phyloP scores from a whole-genome alignment of 2,797 vertebrate species.

The Sciaenops ocellatus region DNA sequence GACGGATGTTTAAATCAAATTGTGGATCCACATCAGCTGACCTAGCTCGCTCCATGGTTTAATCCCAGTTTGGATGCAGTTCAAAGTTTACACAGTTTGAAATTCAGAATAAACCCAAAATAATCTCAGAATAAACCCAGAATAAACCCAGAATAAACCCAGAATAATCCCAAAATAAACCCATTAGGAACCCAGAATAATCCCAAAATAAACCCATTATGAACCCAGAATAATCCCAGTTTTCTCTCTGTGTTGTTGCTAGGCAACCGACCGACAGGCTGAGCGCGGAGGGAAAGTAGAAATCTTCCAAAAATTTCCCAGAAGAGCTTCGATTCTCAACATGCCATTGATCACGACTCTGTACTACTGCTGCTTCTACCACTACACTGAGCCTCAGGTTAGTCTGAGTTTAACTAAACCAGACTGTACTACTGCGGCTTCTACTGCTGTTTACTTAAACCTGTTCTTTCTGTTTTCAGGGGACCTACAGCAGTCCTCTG shows the following conservation, averaged over 20 bases:
- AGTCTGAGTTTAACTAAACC: not conserved
- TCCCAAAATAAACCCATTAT: too few species aligned
- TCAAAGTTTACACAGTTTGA: too few species aligned
- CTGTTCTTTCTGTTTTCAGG: conserved; percentile 73
- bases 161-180: too few species aligned
- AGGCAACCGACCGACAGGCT: conserved; percentile 90
- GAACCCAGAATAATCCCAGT: not conserved
- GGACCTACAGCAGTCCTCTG: conserved; percentile 92
- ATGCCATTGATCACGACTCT: conserved; percentile 96
- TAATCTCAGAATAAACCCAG: too few species aligned
- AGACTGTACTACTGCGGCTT: not conserved
- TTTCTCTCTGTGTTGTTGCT: conserved; percentile 17
- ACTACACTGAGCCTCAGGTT: not conserved
- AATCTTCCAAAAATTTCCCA: conserved; percentile 92
- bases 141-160: too few species aligned
- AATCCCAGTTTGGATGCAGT: too few species aligned
- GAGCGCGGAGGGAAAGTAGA: conserved; percentile 88
- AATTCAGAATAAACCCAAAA: too few species aligned
- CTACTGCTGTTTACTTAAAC: not conserved
- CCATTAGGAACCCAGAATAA: too few species aligned
- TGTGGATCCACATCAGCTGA: too few species aligned
- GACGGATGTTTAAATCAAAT: too few species aligned
- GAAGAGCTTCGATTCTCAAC: conserved; percentile 94
- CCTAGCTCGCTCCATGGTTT: too few species aligned
- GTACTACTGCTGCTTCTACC: conserved; percentile 85